Conservation (phyloP, 2,113 vertebrate genomes). For the Terrapene triunguis region DNA sequence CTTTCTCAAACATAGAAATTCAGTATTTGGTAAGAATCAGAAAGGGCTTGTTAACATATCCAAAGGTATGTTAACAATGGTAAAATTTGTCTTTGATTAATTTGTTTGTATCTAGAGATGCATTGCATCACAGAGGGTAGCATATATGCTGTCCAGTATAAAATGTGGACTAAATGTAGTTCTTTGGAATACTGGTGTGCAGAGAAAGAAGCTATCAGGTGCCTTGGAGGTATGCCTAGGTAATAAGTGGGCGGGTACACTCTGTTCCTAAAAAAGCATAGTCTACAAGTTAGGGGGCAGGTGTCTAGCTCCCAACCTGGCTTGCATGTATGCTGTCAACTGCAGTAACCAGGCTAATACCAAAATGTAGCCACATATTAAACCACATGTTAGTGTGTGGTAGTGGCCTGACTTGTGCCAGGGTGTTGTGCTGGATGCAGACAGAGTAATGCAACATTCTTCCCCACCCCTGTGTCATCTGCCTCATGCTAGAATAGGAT, state of each 20-base stretch:
- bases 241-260: neutral
- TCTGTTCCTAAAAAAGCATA: neutral
- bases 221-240: neutral
- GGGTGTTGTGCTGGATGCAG: neutral
- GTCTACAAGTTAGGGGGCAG: neutral
- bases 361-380: neutral
- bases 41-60: neutral
- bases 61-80: neutral
- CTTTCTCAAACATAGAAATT: constrained; percentile 2
- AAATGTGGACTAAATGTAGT: neutral
- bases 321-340: neutral
- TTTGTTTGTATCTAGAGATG: constrained; percentile 13
- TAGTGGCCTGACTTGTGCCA: neutral
- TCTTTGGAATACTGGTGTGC: neutral
- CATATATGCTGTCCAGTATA: neutral
- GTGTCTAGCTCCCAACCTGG: neutral
- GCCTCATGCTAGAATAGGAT: neutral
- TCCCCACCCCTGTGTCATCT: neutral
- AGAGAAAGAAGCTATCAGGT: neutral
- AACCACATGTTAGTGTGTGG: neutral
- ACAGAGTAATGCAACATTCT: neutral
- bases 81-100: neutral
- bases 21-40: neutral
- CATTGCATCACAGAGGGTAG: neutral
- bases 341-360: neutral